Conservation (phyloP, 2,113 vertebrate genomes). For the Sialia sialis region DNA sequence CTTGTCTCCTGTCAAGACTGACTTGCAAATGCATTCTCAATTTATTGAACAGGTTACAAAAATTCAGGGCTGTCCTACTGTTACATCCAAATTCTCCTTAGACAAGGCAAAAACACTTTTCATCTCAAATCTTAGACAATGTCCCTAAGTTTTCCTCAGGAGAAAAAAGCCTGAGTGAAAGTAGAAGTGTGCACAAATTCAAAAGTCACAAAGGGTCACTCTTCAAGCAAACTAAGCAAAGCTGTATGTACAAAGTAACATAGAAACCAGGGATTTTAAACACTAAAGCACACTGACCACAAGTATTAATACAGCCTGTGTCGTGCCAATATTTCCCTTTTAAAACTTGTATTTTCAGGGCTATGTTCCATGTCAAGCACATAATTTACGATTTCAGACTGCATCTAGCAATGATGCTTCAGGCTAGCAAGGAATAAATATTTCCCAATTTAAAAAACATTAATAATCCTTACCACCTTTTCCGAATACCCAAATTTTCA, state of each 20-base stretch:
- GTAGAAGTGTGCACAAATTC: neutral
- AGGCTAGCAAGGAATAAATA: neutral
- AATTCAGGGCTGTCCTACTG: neutral
- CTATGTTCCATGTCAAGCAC: neutral
- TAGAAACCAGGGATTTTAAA: slow-evolving; percentile 33
- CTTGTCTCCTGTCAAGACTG: neutral
- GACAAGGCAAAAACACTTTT: neutral
- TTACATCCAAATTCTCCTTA: neutral
- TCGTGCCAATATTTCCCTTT: neutral
- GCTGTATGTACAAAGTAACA: slow-evolving; percentile 38
- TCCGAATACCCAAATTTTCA: neutral
- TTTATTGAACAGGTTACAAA: neutral
- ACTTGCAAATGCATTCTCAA: neutral
- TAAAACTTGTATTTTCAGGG: neutral
- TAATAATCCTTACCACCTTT: neutral
- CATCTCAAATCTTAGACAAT: neutral
- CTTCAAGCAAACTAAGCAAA: neutral
- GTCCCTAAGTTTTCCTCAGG: neutral
- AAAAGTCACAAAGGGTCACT: neutral
- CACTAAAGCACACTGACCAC: neutral
- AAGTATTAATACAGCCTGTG: neutral
- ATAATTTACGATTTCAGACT: accelerated
- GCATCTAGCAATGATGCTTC: neutral
- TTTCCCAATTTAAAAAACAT: neutral
- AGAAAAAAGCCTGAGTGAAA: neutral